phyloP scores from a whole-genome alignment of 1,140 invertebrate species.

The Cydia amplana region DNA sequence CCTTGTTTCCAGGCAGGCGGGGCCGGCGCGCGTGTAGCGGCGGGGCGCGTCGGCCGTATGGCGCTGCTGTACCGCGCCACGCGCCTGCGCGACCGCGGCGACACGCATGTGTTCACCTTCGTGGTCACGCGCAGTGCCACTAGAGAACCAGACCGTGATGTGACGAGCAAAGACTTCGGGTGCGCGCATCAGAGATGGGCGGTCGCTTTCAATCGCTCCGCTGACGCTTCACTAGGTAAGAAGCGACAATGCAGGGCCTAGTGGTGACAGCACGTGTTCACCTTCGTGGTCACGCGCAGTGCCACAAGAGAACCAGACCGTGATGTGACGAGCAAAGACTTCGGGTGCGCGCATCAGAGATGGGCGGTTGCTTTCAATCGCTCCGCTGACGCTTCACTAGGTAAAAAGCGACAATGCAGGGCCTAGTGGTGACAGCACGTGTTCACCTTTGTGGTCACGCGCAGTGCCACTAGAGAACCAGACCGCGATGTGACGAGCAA shows the following conservation, averaged over 20 bases:
- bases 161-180: conserved; percentile 91
- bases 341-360: conserved; percentile 90
- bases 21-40: conserved; percentile 39
- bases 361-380: conserved; percentile 93
- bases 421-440: too few relatives aligned
- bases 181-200: conserved; percentile 94
- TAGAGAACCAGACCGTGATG: conserved; percentile 88
- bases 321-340: conserved; percentile 91
- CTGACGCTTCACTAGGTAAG: conserved; percentile 78
- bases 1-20: conserved; percentile 52
- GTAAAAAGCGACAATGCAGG: conserved; percentile 38
- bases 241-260: too few relatives aligned
- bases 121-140: conserved; percentile 90
- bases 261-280: conserved; percentile 90
- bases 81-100: conserved; percentile 89
- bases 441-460: too few relatives aligned
- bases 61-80: conserved; percentile 92
- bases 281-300: conserved; percentile 89
- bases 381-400: conserved; percentile 82
- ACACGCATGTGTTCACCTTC: conserved; percentile 92
- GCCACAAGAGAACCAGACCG: conserved; percentile 89
- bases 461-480: too few relatives aligned
- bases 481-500: too few relatives aligned
- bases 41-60: conserved; percentile 80
- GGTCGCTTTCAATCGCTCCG: conserved; percentile 89